A percentile compares a stretch with the other conserved stretches of the same genome.
Evolutionary conservation across 2,888 invertebrate species (phyloP).

Genomic region (Catotricha subobsoleta): DNA sequence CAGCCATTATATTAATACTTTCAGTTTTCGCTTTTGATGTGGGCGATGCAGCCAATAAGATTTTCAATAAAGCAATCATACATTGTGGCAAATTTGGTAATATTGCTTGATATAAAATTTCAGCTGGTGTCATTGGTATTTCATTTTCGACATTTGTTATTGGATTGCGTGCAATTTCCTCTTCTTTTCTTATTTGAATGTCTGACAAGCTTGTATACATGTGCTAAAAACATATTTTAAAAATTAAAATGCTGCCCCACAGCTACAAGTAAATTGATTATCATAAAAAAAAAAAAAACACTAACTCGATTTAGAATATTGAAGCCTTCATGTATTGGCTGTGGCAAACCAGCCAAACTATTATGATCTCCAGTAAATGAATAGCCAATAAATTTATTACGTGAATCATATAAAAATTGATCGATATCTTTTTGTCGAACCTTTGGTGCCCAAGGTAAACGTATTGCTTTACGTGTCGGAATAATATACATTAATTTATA

Average conservation of each 20-base stretch:
- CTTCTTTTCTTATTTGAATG: constrained; percentile 77
- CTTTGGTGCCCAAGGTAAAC: constrained; percentile 92
- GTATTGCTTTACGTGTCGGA: constrained; percentile 14
- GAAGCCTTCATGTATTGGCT: constrained; percentile 92
- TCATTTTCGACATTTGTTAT: constrained; percentile 68
- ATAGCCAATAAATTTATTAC: constrained; percentile 93
- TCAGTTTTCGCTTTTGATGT: constrained; percentile 98
- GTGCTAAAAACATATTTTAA: constrained; percentile 38
- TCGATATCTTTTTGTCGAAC: constrained; percentile 88
- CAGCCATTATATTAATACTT: constrained; percentile 95
- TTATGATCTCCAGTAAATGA: constrained; percentile 69
- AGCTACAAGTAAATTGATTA: not conserved
- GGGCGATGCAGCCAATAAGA: constrained; percentile 90
- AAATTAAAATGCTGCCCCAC: constrained; percentile 1
- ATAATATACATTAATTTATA: too few relatives aligned
- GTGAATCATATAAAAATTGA: constrained; percentile 72
- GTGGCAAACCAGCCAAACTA: constrained; percentile 86
- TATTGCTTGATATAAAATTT: constrained; percentile 85
- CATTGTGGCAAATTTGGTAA: constrained; percentile 92
- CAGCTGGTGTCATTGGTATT: constrained; percentile 64
- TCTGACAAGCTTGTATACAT: constrained; percentile 88
- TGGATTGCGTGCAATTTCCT: constrained; percentile 80
- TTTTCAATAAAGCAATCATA: constrained; percentile 92
- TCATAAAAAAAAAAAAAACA: constrained; percentile 14
- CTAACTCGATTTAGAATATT: constrained; percentile 59